Percentiles rank a stretch among this genome's conserved stretches.
phyloP scores from a whole-genome alignment of 1,140 invertebrate species.

The Leptopilina boulardi region DNA sequence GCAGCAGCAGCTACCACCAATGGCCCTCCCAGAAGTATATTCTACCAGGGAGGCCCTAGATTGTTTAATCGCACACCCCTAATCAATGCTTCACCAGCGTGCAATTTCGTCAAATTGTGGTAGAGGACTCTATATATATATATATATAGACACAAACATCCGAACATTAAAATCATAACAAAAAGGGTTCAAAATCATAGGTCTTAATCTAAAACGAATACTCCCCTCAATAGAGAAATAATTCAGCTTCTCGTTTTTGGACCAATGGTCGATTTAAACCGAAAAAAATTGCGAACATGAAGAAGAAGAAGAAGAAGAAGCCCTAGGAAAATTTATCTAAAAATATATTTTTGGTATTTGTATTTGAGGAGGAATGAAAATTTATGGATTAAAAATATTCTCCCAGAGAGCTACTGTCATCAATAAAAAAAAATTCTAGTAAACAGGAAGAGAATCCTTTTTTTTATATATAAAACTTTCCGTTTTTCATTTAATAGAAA shows the following conservation, averaged over 20 bases:
- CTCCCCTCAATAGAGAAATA: neutral
- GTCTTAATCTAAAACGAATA: constrained; percentile 63
- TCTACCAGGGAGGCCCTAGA: constrained; percentile 71
- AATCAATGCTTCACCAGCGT: constrained; percentile 70
- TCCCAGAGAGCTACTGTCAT: too few relatives aligned
- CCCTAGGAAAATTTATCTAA: too few relatives aligned
- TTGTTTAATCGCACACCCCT: constrained; percentile 70
- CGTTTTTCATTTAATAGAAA: constrained; percentile 7
- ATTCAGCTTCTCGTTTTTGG: constrained; percentile 11
- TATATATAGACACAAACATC: constrained; percentile 55
- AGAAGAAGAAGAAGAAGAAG: too few relatives aligned
- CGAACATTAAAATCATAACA: constrained; percentile 44
- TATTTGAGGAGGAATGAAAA: too few relatives aligned
- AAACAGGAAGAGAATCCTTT: constrained; percentile 13
- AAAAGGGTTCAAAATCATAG: constrained; percentile 53
- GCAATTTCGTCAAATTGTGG: constrained; percentile 71
- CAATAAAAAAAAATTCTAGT: neutral
- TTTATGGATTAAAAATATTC: too few relatives aligned
- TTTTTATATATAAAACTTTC: neutral
- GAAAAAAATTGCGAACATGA: too few relatives aligned
- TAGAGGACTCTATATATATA: constrained; percentile 41
- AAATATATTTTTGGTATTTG: too few relatives aligned
- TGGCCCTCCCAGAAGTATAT: constrained; percentile 70
- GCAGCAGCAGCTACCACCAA: constrained; percentile 49
- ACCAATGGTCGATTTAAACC: neutral